Percentiles rank a stretch among this genome's conserved stretches.
Evolutionary conservation across 2,113 vertebrate species (phyloP).

Genomic region (Atrichornis clamosus): DNA sequence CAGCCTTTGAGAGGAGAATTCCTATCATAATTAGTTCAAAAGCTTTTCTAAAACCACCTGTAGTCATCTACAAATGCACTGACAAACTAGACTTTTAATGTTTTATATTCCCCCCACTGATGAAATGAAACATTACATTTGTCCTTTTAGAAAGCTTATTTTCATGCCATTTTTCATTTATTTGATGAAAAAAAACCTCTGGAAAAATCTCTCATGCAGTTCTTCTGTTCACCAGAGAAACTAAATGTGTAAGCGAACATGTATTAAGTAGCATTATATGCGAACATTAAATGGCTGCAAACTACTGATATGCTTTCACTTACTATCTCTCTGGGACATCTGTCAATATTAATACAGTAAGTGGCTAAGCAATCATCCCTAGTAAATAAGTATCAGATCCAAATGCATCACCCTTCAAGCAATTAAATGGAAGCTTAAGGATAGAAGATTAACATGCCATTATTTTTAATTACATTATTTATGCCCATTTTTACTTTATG

Average conservation of each 20-base stretch:
- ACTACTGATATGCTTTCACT: slow-evolving; percentile 32
- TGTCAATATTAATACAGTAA: slow-evolving; percentile 69
- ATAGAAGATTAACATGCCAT: slow-evolving; percentile 41
- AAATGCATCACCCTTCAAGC: slow-evolving; percentile 20
- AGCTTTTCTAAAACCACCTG: not conserved
- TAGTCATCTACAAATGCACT: not conserved
- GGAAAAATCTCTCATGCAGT: not conserved
- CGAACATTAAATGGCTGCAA: slow-evolving; percentile 25
- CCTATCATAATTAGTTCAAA: not conserved
- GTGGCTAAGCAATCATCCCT: slow-evolving; percentile 39
- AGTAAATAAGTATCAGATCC: slow-evolving; percentile 44
- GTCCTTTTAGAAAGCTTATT: not conserved
- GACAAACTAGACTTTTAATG: not conserved
- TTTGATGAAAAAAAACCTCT: not conserved
- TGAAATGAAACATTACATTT: not conserved
- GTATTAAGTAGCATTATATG: slow-evolving; percentile 19
- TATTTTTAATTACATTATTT: slow-evolving; percentile 50
- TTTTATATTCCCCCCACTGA: rapidly evolving
- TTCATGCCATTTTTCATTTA: not conserved
- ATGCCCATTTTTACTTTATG: slow-evolving; percentile 11
- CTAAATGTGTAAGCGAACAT: slow-evolving; percentile 6
- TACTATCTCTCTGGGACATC: slow-evolving; percentile 56
- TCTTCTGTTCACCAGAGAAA: not conserved
- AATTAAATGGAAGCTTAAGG: slow-evolving; percentile 33
- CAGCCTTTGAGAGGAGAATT: not conserved